Percentiles rank a stretch among this genome's conserved stretches.
Evolutionary conservation across 2,888 invertebrate genomes (phyloP).

Genomic region (Euproctis similis): DNA sequence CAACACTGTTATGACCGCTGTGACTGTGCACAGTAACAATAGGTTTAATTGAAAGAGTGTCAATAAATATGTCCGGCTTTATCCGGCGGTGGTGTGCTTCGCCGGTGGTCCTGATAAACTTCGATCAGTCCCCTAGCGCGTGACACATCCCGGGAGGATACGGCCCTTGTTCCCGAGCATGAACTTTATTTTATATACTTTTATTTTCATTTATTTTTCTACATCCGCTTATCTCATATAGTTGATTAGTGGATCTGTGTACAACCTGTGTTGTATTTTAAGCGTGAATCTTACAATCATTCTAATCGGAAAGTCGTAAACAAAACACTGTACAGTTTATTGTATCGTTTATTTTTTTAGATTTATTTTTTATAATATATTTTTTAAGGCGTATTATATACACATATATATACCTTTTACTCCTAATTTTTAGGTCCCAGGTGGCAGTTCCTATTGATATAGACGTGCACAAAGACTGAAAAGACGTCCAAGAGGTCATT

Average conservation of each 20-base stretch:
- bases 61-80: slow-evolving; percentile 70
- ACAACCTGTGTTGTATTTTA: slow-evolving; percentile 34
- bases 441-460: too few species aligned
- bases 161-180: slow-evolving; percentile 50
- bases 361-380: too few species aligned
- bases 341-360: slow-evolving; percentile 1
- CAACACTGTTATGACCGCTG: slow-evolving; percentile 67
- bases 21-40: slow-evolving; percentile 63
- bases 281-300: slow-evolving; percentile 21
- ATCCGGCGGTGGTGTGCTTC: slow-evolving; percentile 43
- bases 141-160: slow-evolving; percentile 48
- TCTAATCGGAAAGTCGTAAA: slow-evolving; percentile 22
- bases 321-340: slow-evolving; percentile 14
- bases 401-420: too few species aligned
- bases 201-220: slow-evolving; percentile 61
- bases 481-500: too few species aligned
- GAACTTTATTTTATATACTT: slow-evolving; percentile 67
- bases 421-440: too few species aligned
- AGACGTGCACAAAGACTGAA: too few species aligned
- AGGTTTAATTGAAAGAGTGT: slow-evolving; percentile 75
- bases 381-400: too few species aligned
- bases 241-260: slow-evolving; percentile 39
- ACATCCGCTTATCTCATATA: slow-evolving; percentile 41
- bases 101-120: slow-evolving; percentile 68
- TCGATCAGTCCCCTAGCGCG: slow-evolving; percentile 39